phyloP scores from a whole-genome alignment of 1,140 invertebrate species.

The Microplitis demolitor region DNA sequence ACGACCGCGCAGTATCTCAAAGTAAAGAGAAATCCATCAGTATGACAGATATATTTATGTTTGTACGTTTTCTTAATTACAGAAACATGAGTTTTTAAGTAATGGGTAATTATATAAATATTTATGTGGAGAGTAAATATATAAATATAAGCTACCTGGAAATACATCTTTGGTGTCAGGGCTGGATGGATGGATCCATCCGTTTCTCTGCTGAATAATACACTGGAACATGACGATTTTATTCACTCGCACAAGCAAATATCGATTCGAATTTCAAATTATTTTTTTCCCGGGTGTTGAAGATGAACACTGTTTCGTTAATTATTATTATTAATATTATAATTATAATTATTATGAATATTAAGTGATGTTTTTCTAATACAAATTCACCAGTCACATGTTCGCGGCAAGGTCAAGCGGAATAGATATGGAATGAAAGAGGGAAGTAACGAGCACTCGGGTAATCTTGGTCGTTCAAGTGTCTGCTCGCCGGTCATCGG shows the following conservation, averaged over 20 bases:
- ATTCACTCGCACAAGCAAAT: not conserved
- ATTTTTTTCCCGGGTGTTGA: not conserved
- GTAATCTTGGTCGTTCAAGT: slow-evolving; percentile 12
- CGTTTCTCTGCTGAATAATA: slow-evolving; percentile 79
- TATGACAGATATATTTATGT: too few species aligned
- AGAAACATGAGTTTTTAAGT: too few species aligned
- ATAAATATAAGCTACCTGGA: slow-evolving; percentile 67
- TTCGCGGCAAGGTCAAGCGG: slow-evolving; percentile 13
- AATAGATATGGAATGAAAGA: not conserved
- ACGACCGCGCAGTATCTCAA: too few species aligned
- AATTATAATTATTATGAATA: not conserved
- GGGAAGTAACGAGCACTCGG: not conserved
- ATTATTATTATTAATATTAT: not conserved
- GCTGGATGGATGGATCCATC: slow-evolving; percentile 73
- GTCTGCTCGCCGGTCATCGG: slow-evolving; percentile 1
- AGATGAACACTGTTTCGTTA: not conserved
- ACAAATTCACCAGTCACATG: slow-evolving; percentile 5
- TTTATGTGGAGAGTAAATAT: not conserved
- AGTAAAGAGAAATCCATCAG: too few species aligned
- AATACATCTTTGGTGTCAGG: slow-evolving; percentile 78
- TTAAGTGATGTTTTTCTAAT: not conserved
- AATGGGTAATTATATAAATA: too few species aligned
- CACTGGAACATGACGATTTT: slow-evolving; percentile 74
- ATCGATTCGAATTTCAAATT: not conserved
- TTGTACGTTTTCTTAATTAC: too few species aligned